phyloP scores from a whole-genome alignment of 2,888 invertebrate genomes.

The Microplitis manilae region DNA sequence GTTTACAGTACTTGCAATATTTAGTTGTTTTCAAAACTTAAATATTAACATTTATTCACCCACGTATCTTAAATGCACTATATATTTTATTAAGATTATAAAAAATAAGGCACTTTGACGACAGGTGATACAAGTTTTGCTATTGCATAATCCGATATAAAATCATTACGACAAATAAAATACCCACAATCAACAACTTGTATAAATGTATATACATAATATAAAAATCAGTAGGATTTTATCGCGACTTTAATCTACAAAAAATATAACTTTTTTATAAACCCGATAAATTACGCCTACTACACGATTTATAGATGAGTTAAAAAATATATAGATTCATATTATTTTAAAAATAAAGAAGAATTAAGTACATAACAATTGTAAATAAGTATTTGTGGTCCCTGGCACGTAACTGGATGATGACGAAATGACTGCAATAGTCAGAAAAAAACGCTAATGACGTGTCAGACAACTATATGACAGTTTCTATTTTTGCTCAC shows the following conservation, averaged over 20 bases:
- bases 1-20: background rate
- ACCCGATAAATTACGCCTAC: conserved; percentile 31
- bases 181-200: background rate
- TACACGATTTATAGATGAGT: conserved; percentile 16
- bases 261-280: background rate
- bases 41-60: background rate
- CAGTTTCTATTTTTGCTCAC: conserved; percentile 54
- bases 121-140: conserved; percentile 28
- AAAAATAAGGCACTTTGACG: conserved; percentile 8
- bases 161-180: conserved; percentile 7
- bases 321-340: conserved; percentile 18
- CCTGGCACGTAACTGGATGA: conserved; percentile 14
- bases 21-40: background rate
- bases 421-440: conserved; percentile 23
- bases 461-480: conserved; percentile 51
- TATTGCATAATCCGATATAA: conserved; percentile 24
- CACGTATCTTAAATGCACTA: background rate
- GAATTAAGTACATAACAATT: background rate
- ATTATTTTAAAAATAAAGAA: background rate
- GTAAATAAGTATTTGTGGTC: background rate
- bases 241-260: background rate
- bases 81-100: background rate
- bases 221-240: background rate
- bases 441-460: conserved; percentile 28
- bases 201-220: no score